Percentiles rank a stretch among this genome's conserved stretches.
Conservation (phyloP, 2,113 vertebrate species). For the Percopsis transmontana region DNA sequence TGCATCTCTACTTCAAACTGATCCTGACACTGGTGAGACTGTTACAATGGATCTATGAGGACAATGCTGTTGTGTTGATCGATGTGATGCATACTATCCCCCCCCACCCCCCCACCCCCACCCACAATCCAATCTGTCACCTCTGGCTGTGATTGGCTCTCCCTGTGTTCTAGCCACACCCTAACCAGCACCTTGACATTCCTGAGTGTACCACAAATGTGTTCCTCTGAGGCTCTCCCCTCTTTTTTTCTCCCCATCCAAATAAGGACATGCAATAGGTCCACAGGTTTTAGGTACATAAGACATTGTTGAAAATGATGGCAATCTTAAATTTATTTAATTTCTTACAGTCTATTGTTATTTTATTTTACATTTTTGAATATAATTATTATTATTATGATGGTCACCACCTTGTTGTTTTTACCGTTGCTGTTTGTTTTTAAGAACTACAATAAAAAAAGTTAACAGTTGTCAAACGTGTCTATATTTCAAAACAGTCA, state of each 20-base stretch:
- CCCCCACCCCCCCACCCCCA: constrained; percentile 9
- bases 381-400: constrained; percentile 52
- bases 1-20: constrained; percentile 66
- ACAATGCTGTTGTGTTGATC: constrained; percentile 40
- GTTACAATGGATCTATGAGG: constrained; percentile 25
- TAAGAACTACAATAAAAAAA: constrained; percentile 72
- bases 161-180: constrained; percentile 22
- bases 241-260: constrained; percentile 13
- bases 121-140: constrained; percentile 14
- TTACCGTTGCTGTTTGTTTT: constrained; percentile 72
- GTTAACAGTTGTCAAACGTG: constrained; percentile 42
- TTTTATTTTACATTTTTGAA: constrained; percentile 66
- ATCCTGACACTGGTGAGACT: constrained; percentile 31
- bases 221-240: constrained; percentile 32
- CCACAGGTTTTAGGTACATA: constrained; percentile 48
- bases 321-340: constrained; percentile 71
- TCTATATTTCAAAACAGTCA: not conserved
- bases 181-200: constrained; percentile 67
- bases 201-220: constrained; percentile 54
- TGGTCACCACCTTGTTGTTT: constrained; percentile 65
- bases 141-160: constrained; percentile 44
- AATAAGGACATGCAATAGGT: constrained; percentile 47
- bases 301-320: constrained; percentile 53
- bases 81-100: constrained; percentile 26
- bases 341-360: constrained; percentile 67